Percentiles rank a stretch among this genome's conserved stretches.
Evolutionary conservation across 2,797 vertebrate species (phyloP).

Genomic region (Artibeus lituratus): DNA sequence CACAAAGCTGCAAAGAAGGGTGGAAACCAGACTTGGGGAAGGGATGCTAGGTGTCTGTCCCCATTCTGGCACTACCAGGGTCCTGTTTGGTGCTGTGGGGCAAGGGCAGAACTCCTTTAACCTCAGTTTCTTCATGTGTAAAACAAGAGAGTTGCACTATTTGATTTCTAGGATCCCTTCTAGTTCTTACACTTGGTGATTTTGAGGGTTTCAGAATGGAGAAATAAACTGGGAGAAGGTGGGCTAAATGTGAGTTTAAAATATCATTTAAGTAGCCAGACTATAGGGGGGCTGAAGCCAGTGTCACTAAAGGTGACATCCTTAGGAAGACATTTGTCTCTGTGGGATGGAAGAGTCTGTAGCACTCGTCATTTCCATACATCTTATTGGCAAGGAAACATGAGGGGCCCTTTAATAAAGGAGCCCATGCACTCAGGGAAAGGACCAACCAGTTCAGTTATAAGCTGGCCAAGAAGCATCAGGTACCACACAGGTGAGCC

Average conservation of each 20-base stretch:
- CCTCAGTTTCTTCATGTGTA: background rate
- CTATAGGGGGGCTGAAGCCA: background rate
- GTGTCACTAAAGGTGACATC: background rate
- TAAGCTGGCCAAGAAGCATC: background rate
- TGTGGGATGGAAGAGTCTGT: no score
- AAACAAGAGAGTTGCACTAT: background rate
- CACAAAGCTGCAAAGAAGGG: background rate
- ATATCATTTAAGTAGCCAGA: background rate
- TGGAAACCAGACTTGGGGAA: background rate
- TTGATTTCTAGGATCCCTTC: background rate
- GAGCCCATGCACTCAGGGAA: background rate
- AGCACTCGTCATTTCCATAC: background rate
- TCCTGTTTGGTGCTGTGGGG: background rate
- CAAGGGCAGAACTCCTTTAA: background rate
- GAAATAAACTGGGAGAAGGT: background rate
- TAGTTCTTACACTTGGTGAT: background rate
- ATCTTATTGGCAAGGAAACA: background rate
- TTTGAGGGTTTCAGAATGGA: background rate
- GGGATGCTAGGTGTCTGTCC: fast-evolving
- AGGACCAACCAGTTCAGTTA: background rate
- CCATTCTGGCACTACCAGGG: background rate
- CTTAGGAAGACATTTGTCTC: background rate
- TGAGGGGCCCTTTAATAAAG: constrained; percentile 4
- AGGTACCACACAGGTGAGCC: background rate
- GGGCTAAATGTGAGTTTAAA: background rate